phyloP scores from a whole-genome alignment of 2,113 vertebrate species.

The Crotalus horridus region DNA sequence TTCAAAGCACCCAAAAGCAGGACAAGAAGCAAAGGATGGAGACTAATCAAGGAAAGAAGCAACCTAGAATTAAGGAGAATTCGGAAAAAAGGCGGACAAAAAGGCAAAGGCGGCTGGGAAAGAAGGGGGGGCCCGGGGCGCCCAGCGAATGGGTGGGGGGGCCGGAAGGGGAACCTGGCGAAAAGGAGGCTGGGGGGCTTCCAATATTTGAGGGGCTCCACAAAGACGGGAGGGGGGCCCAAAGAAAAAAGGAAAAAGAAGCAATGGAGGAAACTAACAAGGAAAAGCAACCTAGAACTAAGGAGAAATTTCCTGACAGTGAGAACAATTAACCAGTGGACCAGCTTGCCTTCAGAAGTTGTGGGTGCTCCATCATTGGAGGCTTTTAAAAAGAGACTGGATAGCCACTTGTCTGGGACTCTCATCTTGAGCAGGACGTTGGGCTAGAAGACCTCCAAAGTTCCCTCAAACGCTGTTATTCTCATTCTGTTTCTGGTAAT shows the following conservation, averaged over 20 bases:
- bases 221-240: no score
- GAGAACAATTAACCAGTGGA: neutral
- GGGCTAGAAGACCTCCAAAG: neutral
- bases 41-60: neutral
- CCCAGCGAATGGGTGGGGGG: no score
- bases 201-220: no score
- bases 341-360: neutral
- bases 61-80: neutral
- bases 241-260: no score
- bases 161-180: no score
- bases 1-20: neutral
- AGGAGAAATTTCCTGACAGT: neutral
- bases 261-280: neutral
- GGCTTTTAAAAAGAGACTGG: neutral
- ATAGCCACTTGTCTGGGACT: neutral
- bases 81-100: no score
- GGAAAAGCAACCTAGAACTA: neutral
- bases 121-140: no score
- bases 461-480: neutral
- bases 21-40: neutral
- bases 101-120: no score
- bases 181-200: no score
- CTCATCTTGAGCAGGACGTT: neutral
- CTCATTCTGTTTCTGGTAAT: neutral
- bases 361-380: neutral